Evolutionary conservation across 2,113 vertebrate genomes (phyloP).

Genomic region (Melanerpes formicivorus): DNA sequence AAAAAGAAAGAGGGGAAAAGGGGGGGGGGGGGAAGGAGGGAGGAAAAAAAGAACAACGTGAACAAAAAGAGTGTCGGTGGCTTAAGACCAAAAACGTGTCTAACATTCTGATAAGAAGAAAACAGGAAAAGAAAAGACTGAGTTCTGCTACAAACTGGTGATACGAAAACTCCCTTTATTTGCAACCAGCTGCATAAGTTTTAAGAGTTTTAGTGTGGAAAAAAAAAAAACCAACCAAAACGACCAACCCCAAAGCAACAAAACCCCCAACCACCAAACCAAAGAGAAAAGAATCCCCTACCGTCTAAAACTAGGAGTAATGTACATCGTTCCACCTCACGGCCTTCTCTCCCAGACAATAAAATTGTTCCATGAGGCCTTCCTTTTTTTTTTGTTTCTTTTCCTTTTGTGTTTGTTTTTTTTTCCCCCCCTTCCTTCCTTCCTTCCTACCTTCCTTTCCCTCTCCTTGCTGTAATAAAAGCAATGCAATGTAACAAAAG

Average conservation of each 20-base stretch:
- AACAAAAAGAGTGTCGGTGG: constrained; percentile 85
- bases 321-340: constrained; percentile 89
- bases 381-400: constrained; percentile 57
- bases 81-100: constrained; percentile 92
- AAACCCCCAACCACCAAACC: no score
- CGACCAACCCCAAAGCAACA: no score
- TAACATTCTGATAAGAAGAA: constrained; percentile 80
- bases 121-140: constrained; percentile 41
- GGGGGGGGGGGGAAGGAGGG: background rate
- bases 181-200: constrained; percentile 93
- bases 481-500: constrained; percentile 90
- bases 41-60: constrained; percentile 2
- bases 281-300: constrained; percentile 63
- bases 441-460: no score
- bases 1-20: no score
- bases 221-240: background rate
- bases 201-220: constrained; percentile 84
- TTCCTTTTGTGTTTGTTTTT: constrained; percentile 26
- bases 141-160: constrained; percentile 92
- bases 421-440: constrained; percentile 25
- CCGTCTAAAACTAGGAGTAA: constrained; percentile 89
- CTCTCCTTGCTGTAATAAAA: constrained; percentile 88
- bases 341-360: constrained; percentile 80
- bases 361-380: constrained; percentile 82
- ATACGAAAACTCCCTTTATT: constrained; percentile 96